phyloP scores from a whole-genome alignment of 2,888 invertebrate genomes.

The Stenchaetothrips biformis region DNA sequence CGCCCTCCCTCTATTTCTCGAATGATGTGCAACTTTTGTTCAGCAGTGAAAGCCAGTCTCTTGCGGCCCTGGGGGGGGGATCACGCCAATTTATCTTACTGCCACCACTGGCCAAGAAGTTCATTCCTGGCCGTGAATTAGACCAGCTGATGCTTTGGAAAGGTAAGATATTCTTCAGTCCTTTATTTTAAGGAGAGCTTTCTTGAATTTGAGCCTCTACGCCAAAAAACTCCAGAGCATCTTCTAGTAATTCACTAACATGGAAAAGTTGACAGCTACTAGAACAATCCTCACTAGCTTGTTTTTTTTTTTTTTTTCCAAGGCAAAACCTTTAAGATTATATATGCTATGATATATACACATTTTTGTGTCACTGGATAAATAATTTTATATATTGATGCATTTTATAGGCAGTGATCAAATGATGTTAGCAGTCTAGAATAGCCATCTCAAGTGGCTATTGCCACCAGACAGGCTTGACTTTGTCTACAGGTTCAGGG shows the following conservation, averaged over 20 bases:
- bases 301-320: no score
- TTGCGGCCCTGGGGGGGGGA: slow-evolving; percentile 51
- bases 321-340: no score
- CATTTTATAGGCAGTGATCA: no score
- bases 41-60: slow-evolving; percentile 56
- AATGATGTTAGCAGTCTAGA: no score
- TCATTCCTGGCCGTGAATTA: background rate
- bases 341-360: no score
- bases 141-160: background rate
- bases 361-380: no score
- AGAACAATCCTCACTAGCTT: no score
- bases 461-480: background rate
- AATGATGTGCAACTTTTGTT: slow-evolving; percentile 58
- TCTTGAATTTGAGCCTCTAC: no score
- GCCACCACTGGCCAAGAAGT: background rate
- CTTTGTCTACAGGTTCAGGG: background rate
- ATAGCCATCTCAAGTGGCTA: background rate
- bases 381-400: no score
- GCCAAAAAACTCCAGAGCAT: no score
- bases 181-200: background rate
- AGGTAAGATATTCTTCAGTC: background rate
- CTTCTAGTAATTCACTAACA: background rate
- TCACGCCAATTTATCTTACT: slow-evolving; percentile 35
- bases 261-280: background rate
- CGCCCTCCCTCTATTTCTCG: slow-evolving; percentile 55